Evolutionary conservation across 2,797 vertebrate species (phyloP), one percentile per base, ranked within the genome.

Genomic region (Muscicapa striata): DNA sequence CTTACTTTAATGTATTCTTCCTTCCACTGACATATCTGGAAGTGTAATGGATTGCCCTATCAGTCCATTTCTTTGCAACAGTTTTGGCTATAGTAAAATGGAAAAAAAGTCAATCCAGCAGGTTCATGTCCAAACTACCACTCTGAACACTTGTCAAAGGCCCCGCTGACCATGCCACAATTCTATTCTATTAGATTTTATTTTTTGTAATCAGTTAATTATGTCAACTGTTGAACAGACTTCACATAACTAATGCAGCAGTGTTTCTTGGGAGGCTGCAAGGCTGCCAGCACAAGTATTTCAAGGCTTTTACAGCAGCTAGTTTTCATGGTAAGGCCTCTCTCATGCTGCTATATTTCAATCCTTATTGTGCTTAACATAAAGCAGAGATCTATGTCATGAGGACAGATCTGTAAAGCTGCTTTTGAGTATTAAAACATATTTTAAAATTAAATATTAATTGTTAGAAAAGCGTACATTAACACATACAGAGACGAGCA

Each of bases 391-490:
- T 55, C 24, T 18, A 29, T 13, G 11, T 30, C 0, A 0, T 17
- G 11, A 77, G 16, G 57, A 85, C 57, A 63, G 27, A 52, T 30
- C 18, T 32, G 21, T 45, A 81, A 34, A 68, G n/a, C 69, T 93
- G 73, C 32, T 18, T 58, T 43, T 55, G 54, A 75, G 54, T 48
- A 87, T 70, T 83, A 66, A 75, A 91, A 46, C 6, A 81, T 34
- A 51, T 64, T 92, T 95, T 68, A 2, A 80, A 87, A 64, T 89
- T 6, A 91, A 94, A 75, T 67, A 89, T 66, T 90, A 82, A 59
- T 86, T 62, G 55, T 75, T 78, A 57, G 29, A 82, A 84, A 94
- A 49, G 19, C 12, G 2, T 52, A 75, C 36, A 67, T 87, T 89
- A 95, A 92, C 81, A 92, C 62, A 57, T n/a, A 69, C 6, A 80